Evolutionary conservation across 1,140 invertebrate species (phyloP).

Genomic region (Ceratosolen solmsi): DNA sequence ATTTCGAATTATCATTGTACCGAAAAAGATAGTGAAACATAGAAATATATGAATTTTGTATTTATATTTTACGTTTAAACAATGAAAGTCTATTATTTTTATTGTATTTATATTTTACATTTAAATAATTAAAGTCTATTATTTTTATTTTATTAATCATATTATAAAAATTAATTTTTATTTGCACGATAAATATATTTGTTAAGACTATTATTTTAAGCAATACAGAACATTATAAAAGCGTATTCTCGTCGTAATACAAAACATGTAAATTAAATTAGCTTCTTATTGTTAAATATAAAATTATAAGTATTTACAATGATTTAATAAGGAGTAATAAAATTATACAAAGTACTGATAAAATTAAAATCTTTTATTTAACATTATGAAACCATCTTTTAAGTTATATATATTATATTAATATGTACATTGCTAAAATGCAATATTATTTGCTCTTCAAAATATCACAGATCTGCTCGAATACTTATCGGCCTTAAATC

Average conservation of each 20-base stretch:
- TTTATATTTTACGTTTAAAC: neutral
- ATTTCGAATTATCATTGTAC: conserved; percentile 41
- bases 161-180: conserved; percentile 14
- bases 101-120: neutral
- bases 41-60: conserved; percentile 11
- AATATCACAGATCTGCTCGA: conserved; percentile 55
- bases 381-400: conserved; percentile 31
- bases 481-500: conserved; percentile 20
- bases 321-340: conserved; percentile 39
- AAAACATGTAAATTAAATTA: neutral
- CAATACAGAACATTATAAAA: too few species aligned
- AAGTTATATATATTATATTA: conserved; percentile 36
- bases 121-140: neutral
- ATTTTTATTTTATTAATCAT: neutral
- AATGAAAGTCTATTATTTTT: neutral
- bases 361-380: conserved; percentile 49
- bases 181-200: conserved; percentile 4
- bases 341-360: conserved; percentile 19
- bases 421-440: conserved; percentile 46
- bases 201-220: conserved; percentile 23
- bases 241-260: neutral
- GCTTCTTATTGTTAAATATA: conserved; percentile 47
- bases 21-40: conserved; percentile 21
- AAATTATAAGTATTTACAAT: conserved; percentile 18
- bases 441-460: conserved; percentile 45